Conservation (phyloP, 2,797 vertebrate species). For the Acipenser transmontanus region DNA sequence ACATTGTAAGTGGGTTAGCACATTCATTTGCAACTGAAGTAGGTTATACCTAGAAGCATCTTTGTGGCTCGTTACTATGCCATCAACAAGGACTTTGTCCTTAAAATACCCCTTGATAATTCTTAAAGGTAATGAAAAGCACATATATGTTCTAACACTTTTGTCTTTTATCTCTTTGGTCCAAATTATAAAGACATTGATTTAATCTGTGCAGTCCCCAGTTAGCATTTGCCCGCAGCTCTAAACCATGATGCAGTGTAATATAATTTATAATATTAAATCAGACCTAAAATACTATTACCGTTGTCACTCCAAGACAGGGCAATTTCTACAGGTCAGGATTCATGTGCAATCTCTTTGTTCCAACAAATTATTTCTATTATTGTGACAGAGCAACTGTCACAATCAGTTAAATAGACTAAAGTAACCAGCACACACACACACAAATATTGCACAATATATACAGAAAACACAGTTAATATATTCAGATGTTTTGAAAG, state of each 20-base stretch:
- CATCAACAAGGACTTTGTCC: conserved; percentile 40
- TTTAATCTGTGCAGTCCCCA: conserved; percentile 35
- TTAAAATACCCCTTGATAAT: conserved; percentile 45
- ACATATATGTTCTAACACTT: conserved; percentile 31
- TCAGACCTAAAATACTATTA: no score
- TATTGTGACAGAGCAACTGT: no score
- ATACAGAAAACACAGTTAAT: no score
- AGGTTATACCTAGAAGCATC: conserved; percentile 56
- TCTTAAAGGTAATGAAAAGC: conserved; percentile 27
- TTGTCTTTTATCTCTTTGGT: conserved; percentile 30
- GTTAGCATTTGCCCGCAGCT: conserved; percentile 29
- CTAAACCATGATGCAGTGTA: conserved; percentile 28
- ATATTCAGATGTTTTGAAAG: no score
- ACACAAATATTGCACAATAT: no score
- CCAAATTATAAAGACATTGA: conserved; percentile 36
- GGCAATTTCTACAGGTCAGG: no score
- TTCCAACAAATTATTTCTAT: no score
- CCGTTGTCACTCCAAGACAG: no score
- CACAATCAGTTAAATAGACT: no score
- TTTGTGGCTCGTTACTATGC: conserved; percentile 52
- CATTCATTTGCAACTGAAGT: conserved; percentile 56
- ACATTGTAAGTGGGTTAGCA: conserved; percentile 44
- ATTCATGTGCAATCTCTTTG: no score
- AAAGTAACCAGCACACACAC: no score
- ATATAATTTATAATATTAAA: no score